A percentile compares a stretch with the other conserved stretches of the same genome.
Conservation (phyloP, 2,888 invertebrate genomes). For the Drosophila testacea region DNA sequence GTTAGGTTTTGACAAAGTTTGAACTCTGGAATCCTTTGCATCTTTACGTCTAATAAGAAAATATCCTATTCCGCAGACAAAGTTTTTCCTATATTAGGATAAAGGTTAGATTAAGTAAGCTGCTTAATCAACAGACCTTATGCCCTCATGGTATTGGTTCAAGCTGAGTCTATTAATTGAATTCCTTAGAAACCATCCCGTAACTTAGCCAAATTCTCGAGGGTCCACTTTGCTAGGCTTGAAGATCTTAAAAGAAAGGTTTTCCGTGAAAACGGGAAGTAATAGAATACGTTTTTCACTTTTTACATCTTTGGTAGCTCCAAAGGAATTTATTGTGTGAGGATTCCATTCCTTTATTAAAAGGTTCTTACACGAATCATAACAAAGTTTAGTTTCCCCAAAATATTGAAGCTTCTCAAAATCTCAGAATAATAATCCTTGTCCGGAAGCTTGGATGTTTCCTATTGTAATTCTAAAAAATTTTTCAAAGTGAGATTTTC, state of each 20-base stretch:
- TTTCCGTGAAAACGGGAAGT: background rate
- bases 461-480: background rate
- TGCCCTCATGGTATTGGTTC: background rate
- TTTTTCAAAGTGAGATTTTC: background rate
- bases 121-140: no score
- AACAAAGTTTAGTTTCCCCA: no score
- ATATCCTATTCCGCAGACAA: no score
- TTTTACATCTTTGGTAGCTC: background rate
- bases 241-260: background rate
- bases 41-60: no score
- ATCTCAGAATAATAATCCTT: no score
- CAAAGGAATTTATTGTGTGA: background rate
- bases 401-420: no score
- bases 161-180: background rate
- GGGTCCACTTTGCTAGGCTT: background rate
- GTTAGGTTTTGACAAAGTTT: no score
- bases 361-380: no score
- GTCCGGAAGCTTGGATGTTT: background rate
- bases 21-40: no score
- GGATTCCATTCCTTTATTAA: background rate
- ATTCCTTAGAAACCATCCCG: conserved; percentile 1
- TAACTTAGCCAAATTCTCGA: background rate
- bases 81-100: no score
- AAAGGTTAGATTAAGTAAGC: background rate
- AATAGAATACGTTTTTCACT: background rate